These are phyloP conservation scores for Eudemis profundana DNA, from an alignment of 2,888 invertebrate species.

Conservation along the genomic window DNA sequence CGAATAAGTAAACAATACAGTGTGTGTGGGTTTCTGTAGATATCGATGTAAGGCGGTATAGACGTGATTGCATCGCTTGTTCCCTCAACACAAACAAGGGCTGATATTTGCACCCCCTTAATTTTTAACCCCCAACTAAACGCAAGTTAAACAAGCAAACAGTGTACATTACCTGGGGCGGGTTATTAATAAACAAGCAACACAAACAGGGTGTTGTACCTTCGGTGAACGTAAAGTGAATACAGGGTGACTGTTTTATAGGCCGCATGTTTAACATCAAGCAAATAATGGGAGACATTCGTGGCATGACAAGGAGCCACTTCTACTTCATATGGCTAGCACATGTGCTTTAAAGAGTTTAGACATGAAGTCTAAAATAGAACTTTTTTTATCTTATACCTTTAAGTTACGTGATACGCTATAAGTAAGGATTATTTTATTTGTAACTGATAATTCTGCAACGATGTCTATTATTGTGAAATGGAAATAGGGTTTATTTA, in stretches of 20 bases:
- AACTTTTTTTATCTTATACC: no score
- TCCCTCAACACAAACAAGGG: background rate
- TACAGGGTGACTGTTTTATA: background rate
- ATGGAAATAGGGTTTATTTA: no score
- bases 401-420: no score
- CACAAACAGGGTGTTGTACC: constrained; percentile 24
- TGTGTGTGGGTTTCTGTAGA: no score
- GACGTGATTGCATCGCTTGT: background rate
- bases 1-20: no score
- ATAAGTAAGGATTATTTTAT: no score
- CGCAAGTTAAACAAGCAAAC: constrained; percentile 17
- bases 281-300: background rate
- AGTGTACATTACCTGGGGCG: constrained; percentile 16
- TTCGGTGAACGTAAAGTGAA: background rate
- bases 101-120: background rate
- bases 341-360: no score
- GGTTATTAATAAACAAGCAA: constrained; percentile 28
- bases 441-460: no score
- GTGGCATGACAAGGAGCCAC: no score
- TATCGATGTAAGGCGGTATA: background rate
- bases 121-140: constrained; percentile 16
- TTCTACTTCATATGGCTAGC: no score
- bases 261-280: background rate
- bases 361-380: no score
- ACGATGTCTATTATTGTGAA: no score